These are phyloP conservation scores for Drosophila fungiperda DNA, from an alignment of 2,888 invertebrate genomes.

Conservation along the genomic window DNA sequence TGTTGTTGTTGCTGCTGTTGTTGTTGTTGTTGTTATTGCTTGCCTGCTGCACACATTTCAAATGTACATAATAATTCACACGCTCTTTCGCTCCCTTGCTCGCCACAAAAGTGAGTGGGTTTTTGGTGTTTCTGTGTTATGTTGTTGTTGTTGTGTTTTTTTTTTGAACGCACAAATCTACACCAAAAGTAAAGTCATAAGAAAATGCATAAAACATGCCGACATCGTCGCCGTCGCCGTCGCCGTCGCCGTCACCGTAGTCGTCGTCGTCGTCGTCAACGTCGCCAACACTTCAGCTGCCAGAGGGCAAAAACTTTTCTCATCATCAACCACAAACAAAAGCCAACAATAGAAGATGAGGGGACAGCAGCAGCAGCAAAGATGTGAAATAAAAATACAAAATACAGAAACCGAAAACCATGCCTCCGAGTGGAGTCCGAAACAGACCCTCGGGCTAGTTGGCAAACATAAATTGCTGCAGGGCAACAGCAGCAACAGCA, in stretches of 20 bases:
- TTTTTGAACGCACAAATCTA: constrained; percentile 71
- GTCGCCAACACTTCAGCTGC: constrained; percentile 80
- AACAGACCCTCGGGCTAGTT: constrained; percentile 65
- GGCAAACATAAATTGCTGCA: constrained; percentile 81
- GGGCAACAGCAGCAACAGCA: constrained; percentile 46
- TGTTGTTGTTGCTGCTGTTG: constrained; percentile 20
- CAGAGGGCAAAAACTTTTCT: constrained; percentile 79
- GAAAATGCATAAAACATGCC: constrained; percentile 81
- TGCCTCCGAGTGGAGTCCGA: constrained; percentile 51
- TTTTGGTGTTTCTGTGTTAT: constrained; percentile 4
- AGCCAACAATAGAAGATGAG: constrained; percentile 67
- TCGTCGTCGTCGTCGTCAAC: constrained; percentile 71
- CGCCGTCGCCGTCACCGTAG: constrained; percentile 33
- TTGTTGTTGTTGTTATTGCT: constrained; percentile 51
- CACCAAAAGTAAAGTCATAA: constrained; percentile 81
- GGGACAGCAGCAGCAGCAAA: constrained; percentile 25
- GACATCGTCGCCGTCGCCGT: constrained; percentile 67
- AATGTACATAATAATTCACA: constrained; percentile 80
- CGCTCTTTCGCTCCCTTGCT: constrained; percentile 50
- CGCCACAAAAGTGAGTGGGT: constrained; percentile 32
- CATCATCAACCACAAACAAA: constrained; percentile 81
- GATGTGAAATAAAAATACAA: constrained; percentile 17
- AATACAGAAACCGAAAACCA: constrained; percentile 35
- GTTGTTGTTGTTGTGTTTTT: not conserved
- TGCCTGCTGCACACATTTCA: constrained; percentile 65